Percentiles rank a stretch among this genome's conserved stretches.
Evolutionary conservation across 1,140 invertebrate genomes (phyloP).

Genomic region (Leptinotarsa texana): DNA sequence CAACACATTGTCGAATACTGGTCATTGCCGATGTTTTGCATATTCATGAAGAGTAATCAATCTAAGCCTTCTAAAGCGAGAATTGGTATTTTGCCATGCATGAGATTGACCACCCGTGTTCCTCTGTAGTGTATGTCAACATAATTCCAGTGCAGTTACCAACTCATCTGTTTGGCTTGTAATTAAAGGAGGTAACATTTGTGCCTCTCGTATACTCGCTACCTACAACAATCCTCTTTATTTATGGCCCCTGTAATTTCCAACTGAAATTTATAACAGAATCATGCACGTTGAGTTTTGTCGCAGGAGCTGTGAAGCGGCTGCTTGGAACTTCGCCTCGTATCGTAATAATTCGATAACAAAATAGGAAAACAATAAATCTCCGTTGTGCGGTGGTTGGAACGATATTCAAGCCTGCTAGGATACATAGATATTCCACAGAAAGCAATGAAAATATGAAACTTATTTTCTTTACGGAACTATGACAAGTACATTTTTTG

Average conservation of each 20-base stretch:
- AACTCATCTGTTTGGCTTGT: conserved; percentile 40
- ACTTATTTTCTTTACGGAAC: no score
- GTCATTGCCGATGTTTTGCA: no score
- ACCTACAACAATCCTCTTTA: conserved; percentile 44
- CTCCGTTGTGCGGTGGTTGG: not conserved
- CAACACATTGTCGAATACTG: no score
- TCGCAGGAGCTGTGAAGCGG: conserved; percentile 7
- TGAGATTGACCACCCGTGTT: no score
- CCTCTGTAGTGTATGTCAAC: not conserved
- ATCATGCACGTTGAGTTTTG: conserved; percentile 37
- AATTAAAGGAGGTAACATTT: conserved; percentile 48
- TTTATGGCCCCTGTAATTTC: conserved; percentile 47
- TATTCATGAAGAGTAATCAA: no score
- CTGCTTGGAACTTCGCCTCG: conserved; percentile 11
- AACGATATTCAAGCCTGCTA: not conserved
- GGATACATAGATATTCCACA: no score
- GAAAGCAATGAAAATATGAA: no score
- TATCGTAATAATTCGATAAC: not conserved
- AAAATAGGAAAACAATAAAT: not conserved
- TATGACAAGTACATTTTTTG: no score
- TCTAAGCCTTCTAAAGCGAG: no score
- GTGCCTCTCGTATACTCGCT: conserved; percentile 36
- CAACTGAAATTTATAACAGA: conserved; percentile 46
- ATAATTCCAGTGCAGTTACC: conserved; percentile 19
- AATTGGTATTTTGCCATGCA: no score